phyloP scores from a whole-genome alignment of 2,113 vertebrate species.

The Sula dactylatra region DNA sequence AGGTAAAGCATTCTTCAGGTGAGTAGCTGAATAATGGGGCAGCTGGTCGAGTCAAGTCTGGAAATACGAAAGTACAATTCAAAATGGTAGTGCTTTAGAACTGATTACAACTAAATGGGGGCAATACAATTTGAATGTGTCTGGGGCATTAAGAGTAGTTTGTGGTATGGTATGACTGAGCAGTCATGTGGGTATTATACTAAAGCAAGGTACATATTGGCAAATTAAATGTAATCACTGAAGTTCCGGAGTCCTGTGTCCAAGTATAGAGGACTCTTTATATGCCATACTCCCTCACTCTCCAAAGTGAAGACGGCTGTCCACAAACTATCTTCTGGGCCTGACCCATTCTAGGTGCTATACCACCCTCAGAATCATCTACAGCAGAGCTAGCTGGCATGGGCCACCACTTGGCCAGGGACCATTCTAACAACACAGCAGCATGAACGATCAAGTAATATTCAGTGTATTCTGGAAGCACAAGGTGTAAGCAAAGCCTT shows the following conservation, averaged over 20 bases:
- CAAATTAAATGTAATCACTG: neutral
- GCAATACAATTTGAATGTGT: neutral
- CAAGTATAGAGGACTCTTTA: neutral
- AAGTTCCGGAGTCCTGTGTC: neutral
- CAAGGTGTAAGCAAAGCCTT: neutral
- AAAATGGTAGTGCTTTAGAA: neutral
- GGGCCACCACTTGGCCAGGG: too few relatives aligned
- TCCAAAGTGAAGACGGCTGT: neutral
- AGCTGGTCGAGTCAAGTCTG: neutral
- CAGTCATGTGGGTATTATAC: neutral
- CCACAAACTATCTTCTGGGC: neutral
- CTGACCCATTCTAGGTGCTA: neutral
- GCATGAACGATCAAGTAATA: neutral
- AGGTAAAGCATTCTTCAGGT: neutral
- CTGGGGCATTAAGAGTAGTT: neutral
- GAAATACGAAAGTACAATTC: neutral
- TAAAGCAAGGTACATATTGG: neutral
- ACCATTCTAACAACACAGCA: neutral
- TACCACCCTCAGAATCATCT: fast-evolving
- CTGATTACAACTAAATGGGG: neutral
- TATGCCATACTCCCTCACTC: neutral
- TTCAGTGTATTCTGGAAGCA: neutral
- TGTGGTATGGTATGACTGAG: neutral
- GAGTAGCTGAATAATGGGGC: neutral
- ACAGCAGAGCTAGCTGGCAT: neutral